Evolutionary conservation across 2,113 vertebrate species (phyloP), one percentile per base, ranked within the genome.

Genomic region (Okapia johnstoni): DNA sequence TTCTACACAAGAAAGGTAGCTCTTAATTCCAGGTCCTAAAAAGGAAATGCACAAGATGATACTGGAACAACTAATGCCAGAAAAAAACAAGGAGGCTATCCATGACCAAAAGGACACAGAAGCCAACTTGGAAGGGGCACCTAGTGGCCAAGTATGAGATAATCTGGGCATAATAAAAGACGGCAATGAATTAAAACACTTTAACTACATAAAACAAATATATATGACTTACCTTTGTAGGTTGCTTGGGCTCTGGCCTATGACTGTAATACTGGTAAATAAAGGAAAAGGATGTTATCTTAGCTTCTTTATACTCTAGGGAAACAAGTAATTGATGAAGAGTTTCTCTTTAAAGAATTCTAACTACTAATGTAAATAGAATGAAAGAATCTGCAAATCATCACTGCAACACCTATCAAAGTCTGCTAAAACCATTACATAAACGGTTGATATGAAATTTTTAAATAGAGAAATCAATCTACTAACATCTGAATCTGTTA

Each of bases 221-320:
- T 26, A 50, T 33, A 66, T 77, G 77, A 60, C 73, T 92, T 93
- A 95, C 70, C 83, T 95, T 33, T 80, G n/a, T 61, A 86, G 25
- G 52, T 16, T 86, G 84, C 50, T 12, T 66, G 36, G 43, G 4
- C 16, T 66, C 66, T 90, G 46, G 57, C 19, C 36, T 54, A 85
- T 90, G 85, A 89, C 23, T 55, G 17, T 60, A 66, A 95, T 97
- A 92, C 1, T 84, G 33, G 52, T 66, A 91, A 97, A 61, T 73
- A 81, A 77, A 94, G 8, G 23, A 25, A 60, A 92, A 95, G 23
- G 88, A 90, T 0, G 16, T 84, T 11, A 93, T 60, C 40, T 73
- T 86, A 85, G 52, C 46, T 97, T 90, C 80, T 84, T 92, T 79
- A 7, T 70, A 73, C 61, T 96, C 94, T 96, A 88, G 30, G 55